Evolutionary conservation across 1,140 invertebrate genomes (phyloP).

Genomic region (Tribolium castaneum): DNA sequence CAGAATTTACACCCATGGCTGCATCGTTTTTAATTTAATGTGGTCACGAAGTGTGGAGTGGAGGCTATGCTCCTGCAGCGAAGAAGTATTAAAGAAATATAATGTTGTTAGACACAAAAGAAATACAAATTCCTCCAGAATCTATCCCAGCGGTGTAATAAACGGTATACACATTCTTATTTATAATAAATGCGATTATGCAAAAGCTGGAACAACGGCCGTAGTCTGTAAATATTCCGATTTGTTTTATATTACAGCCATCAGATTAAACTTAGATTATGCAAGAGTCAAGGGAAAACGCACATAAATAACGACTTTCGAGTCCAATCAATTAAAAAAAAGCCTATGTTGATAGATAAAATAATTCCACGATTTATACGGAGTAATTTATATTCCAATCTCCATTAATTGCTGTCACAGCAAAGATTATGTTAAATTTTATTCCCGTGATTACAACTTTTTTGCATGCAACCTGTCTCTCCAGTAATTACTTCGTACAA

Average conservation of each 20-base stretch:
- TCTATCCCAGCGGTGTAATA: slow-evolving; percentile 29
- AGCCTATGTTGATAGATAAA: neutral
- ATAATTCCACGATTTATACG: neutral
- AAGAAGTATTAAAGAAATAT: slow-evolving; percentile 32
- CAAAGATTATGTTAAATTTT: neutral
- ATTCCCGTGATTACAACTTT: neutral
- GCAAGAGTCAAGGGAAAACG: neutral
- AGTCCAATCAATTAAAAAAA: slow-evolving; percentile 2
- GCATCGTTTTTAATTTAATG: slow-evolving; percentile 10
- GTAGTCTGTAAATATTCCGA: slow-evolving; percentile 21
- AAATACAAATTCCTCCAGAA: slow-evolving; percentile 32
- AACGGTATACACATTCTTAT: slow-evolving; percentile 34
- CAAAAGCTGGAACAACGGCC: slow-evolving; percentile 20
- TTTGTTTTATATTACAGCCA: slow-evolving; percentile 23
- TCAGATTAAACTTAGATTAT: slow-evolving; percentile 23
- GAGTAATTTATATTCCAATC: neutral
- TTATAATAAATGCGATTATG: slow-evolving; percentile 29
- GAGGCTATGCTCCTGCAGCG: neutral
- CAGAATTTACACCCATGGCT: neutral
- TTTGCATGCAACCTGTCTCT: neutral
- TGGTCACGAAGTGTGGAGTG: neutral
- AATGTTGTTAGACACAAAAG: slow-evolving; percentile 35
- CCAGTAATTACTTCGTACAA: neutral
- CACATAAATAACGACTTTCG: neutral
- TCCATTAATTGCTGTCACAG: neutral